Base-by-base conservation (phyloP, 2,113 vertebrate species). In the Hemicordylus capensis region DNA sequence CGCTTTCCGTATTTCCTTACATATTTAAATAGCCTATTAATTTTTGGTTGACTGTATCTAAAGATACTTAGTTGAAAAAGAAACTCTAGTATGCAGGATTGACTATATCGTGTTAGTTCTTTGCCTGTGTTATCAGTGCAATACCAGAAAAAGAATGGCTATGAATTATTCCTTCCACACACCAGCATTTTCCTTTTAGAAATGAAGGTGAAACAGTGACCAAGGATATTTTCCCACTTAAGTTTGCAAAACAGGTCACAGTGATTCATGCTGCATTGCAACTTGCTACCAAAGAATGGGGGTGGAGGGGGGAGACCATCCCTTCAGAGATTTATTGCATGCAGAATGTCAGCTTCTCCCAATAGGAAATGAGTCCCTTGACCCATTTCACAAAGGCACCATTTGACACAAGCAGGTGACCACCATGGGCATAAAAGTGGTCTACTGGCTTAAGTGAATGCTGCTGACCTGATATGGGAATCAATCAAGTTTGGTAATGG, bases 1-100 rank as follows among this genome's bases (percentile, higher is more conserved):
- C n/a, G 31, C 12, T 6, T 48, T n/a, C 14, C 90, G 1, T 59
- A 89, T 76, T 91, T 93, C 51, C 54, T 79, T 9, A 89, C 59
- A 56, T 46, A 56, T 63, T 87, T 93, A 66, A 83, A 77, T 63
- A 78, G 6, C 76, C 76, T 89, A 79, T 93, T 93, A 81, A 88
- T 87, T 58, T 7, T 24, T 76, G 89, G 90, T 76, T 82, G 85
- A 85, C 69, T 81, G 9, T 59, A 79, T 44, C 44, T 63, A 44
- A 74, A 11, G 19, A 74, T 88, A 64, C 31, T 85, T 85, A 51
- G 20, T 26, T 0, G 1, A 91, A 59, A 92, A 91, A 72, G 5
- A 90, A 81, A 86, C 46, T 20, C 64, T 69, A 48, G 34, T 59
- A 42, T 56, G 28, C 17, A 54, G 31, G 39, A 80, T 44, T 44